Percentiles rank a stretch among this genome's conserved stretches.
Conservation (phyloP, 2,113 vertebrate genomes). For the Taurulus bubalis region DNA sequence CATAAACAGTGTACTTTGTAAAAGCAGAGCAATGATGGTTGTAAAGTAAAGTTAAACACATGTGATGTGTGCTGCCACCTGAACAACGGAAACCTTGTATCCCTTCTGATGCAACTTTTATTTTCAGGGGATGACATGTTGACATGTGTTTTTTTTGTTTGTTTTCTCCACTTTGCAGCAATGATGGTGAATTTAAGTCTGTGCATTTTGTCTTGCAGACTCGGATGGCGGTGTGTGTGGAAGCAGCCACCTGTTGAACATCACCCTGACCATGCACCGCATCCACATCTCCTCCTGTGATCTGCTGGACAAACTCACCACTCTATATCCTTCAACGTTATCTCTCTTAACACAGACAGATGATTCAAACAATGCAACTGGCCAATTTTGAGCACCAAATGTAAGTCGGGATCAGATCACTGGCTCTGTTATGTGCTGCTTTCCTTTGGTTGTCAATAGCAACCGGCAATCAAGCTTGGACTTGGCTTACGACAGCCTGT, state of each 20-base stretch:
- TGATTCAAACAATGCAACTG: constrained; percentile 13
- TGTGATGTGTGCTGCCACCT: not conserved
- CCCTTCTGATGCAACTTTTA: not conserved
- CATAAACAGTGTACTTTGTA: no score
- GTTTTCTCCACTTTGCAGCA: not conserved
- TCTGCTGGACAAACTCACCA: constrained; percentile 89
- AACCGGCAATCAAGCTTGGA: constrained; percentile 65
- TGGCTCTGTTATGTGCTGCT: constrained; percentile 47
- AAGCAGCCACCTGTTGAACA: constrained; percentile 90
- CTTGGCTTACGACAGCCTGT: constrained; percentile 60
- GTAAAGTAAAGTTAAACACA: not conserved
- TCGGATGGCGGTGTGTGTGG: constrained; percentile 88
- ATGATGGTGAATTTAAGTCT: not conserved
- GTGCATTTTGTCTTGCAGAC: constrained; percentile 82
- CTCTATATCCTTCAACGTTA: constrained; percentile 91
- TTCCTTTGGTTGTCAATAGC: constrained; percentile 75
- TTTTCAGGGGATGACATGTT: not conserved
- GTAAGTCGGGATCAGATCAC: constrained; percentile 46
- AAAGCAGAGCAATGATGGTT: not conserved
- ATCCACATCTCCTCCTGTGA: constrained; percentile 91
- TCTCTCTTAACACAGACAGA: not conserved
- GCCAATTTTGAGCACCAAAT: constrained; percentile 25
- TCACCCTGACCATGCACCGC: constrained; percentile 94
- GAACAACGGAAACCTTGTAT: not conserved
- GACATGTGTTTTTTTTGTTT: not conserved